Conservation (phyloP, 2,113 vertebrate species). For the Mellivora capensis region DNA sequence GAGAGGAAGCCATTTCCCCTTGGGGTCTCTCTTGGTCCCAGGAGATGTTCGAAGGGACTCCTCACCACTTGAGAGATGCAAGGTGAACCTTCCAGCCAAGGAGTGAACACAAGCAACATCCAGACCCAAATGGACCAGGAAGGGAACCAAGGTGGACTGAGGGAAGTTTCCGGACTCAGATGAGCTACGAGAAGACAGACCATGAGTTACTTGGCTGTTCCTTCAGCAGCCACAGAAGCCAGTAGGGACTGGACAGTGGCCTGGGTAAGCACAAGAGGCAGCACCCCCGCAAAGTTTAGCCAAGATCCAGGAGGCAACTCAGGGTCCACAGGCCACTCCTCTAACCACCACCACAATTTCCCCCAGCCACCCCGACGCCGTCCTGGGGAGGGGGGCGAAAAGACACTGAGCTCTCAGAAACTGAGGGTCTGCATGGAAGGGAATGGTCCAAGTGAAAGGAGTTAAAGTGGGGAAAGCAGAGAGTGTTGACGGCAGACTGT, state of each 20-base stretch:
- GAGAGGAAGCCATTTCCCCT: rapidly evolving
- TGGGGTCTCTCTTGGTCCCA: background rate
- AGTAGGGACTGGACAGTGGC: rapidly evolving
- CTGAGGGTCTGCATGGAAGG: rapidly evolving
- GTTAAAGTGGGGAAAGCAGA: background rate
- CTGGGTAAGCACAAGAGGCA: background rate
- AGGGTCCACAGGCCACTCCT: rapidly evolving
- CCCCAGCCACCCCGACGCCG: rapidly evolving
- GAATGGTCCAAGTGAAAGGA: rapidly evolving
- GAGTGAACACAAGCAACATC: rapidly evolving
- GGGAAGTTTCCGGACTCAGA: rapidly evolving
- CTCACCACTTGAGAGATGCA: rapidly evolving
- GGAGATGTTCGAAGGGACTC: background rate
- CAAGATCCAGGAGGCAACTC: rapidly evolving
- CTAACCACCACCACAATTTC: rapidly evolving
- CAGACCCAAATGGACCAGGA: no score
- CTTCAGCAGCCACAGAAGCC: background rate
- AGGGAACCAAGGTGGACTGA: background rate
- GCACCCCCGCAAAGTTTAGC: background rate
- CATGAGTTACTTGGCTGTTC: rapidly evolving
- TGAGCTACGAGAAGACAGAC: rapidly evolving
- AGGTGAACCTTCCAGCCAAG: rapidly evolving
- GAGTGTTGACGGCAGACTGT: rapidly evolving
- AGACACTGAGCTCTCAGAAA: background rate
- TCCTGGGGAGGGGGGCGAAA: no score